A percentile compares a stretch with the other conserved stretches of the same genome.
Conservation (phyloP, 2,113 vertebrate species). For the Aramus guarauna region DNA sequence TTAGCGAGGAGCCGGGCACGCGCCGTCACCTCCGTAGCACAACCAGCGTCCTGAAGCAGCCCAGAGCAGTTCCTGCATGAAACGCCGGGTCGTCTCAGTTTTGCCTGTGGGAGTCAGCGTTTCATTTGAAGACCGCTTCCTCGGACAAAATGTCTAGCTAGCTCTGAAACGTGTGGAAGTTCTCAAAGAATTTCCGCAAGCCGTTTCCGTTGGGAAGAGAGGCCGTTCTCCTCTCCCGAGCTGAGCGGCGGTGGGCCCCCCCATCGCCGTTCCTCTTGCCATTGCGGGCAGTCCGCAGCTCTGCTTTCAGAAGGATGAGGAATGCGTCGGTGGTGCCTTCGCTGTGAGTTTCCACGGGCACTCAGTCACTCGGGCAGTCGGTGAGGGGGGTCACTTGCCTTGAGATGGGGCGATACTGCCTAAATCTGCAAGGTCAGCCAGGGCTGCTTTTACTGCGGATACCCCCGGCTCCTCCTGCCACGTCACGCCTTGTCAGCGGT, state of each 20-base stretch:
- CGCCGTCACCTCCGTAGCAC: fast-evolving
- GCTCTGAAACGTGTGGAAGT: neutral
- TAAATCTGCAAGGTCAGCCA: neutral
- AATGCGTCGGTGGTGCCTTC: neutral
- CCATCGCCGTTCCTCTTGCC: neutral
- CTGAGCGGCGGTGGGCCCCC: too few species aligned
- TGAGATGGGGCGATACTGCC: neutral
- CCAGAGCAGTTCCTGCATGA: neutral
- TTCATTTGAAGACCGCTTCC: neutral
- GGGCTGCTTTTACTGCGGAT: neutral
- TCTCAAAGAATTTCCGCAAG: neutral
- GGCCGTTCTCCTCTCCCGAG: neutral
- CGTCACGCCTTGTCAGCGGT: neutral
- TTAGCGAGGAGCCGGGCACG: neutral
- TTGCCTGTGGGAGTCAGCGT: neutral
- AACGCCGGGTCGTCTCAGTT: neutral
- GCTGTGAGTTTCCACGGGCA: neutral
- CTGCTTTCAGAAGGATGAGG: neutral
- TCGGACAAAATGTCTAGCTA: neutral
- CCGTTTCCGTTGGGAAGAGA: neutral
- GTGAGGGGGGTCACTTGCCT: neutral
- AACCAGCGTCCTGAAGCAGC: neutral
- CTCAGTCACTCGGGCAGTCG: neutral
- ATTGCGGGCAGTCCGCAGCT: neutral
- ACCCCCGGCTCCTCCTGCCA: neutral